Evolutionary conservation across 2,888 invertebrate species (phyloP).

Genomic region (Apamea anceps): DNA sequence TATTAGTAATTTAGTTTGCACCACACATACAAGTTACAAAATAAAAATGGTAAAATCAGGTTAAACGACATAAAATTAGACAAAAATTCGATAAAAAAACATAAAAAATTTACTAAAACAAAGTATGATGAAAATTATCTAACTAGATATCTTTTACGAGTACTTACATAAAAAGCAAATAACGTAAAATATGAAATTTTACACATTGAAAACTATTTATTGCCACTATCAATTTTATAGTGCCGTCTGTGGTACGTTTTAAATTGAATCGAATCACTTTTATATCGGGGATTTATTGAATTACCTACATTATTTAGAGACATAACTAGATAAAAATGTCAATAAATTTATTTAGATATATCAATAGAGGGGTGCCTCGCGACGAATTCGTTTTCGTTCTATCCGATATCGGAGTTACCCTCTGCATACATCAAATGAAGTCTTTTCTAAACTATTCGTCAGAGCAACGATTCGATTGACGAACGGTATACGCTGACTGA

Average conservation of each 20-base stretch:
- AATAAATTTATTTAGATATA: constrained; percentile 78
- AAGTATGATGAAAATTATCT: not conserved
- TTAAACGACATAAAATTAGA: too few species aligned
- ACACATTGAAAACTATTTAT: constrained; percentile 42
- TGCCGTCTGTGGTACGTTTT: constrained; percentile 35
- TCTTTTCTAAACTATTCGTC: constrained; percentile 88
- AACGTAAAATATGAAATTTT: constrained; percentile 15
- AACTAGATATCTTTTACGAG: not conserved
- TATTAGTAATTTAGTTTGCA: too few species aligned
- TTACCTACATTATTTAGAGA: constrained; percentile 78
- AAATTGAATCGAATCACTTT: constrained; percentile 54
- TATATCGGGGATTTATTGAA: constrained; percentile 60
- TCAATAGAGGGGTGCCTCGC: constrained; percentile 72
- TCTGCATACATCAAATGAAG: constrained; percentile 87
- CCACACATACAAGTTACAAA: too few species aligned
- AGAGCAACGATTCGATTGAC: constrained; percentile 85
- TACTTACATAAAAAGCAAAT: constrained; percentile 17
- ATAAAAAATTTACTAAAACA: not conserved
- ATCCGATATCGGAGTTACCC: constrained; percentile 83
- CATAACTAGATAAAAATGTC: constrained; percentile 76
- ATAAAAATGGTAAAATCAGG: too few species aligned
- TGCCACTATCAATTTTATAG: constrained; percentile 42
- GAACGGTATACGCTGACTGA: constrained; percentile 71
- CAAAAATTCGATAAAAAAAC: too few species aligned
- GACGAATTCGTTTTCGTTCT: constrained; percentile 74